Evolutionary conservation across 2,888 invertebrate species (phyloP).

Genomic region (Bedellia somnulentella): DNA sequence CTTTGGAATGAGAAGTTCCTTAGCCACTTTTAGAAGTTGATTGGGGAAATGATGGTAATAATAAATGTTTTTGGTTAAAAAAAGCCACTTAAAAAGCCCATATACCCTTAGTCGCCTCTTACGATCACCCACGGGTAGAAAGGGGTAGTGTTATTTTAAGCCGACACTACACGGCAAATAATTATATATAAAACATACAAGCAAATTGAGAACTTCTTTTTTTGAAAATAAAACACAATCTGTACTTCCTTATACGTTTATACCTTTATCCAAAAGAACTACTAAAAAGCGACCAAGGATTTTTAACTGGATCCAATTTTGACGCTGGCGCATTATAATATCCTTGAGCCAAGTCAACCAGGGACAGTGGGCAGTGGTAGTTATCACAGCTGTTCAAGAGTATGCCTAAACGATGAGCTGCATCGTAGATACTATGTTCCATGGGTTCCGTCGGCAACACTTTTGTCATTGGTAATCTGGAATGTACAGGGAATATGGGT

Average conservation of each 20-base stretch:
- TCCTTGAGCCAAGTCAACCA: conserved; percentile 72
- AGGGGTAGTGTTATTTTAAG: too few species aligned
- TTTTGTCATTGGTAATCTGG: conserved; percentile 67
- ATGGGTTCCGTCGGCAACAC: conserved; percentile 66
- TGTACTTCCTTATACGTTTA: not conserved
- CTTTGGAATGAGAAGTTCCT: too few species aligned
- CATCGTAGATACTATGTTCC: conserved; percentile 67
- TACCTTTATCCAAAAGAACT: conserved; percentile 7
- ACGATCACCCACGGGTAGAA: too few species aligned
- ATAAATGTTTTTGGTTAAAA: too few species aligned
- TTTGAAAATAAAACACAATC: too few species aligned
- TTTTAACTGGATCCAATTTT: conserved; percentile 19
- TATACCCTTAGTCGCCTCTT: too few species aligned
- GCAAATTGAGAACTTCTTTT: too few species aligned
- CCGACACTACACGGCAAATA: too few species aligned
- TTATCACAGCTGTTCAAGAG: conserved; percentile 57
- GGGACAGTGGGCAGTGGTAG: conserved; percentile 68
- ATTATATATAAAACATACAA: too few species aligned
- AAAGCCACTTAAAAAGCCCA: too few species aligned
- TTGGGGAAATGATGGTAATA: too few species aligned
- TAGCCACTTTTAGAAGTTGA: too few species aligned
- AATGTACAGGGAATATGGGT: conserved; percentile 16
- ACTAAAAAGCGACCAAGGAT: conserved; percentile 38
- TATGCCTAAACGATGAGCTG: conserved; percentile 55
- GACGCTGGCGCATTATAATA: conserved; percentile 47